Base-by-base conservation (phyloP, 2,113 vertebrate genomes). In the Ceyx melanurus region DNA sequence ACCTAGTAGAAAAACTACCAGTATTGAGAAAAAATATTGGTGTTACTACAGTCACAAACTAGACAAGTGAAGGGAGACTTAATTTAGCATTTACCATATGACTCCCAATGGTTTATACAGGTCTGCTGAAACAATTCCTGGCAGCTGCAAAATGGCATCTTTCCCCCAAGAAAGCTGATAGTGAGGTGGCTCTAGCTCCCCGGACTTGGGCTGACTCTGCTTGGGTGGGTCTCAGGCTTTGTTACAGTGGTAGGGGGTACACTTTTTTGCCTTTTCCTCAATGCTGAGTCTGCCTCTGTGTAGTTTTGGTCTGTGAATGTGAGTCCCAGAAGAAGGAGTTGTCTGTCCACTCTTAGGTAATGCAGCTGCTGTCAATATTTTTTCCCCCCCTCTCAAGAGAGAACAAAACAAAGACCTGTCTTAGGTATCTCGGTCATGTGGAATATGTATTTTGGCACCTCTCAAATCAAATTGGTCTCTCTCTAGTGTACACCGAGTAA, bases 131-230 rank as follows among this genome's bases (percentile, higher is more conserved):
- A n/a, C 65, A 86, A 9, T 86, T 74, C 15, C 19, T 74, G 25
- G 25, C 3, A 4, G 9, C 51, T 57, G 15, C 65, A 74, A 13
- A 65, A 68, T 51, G 90, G 57, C 29, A 15, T 51, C 50, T 26
- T 51, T 70, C 11, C 25, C 18, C 5, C 0, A 0, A 28, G 35
- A 16, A 82, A 10, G 40, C 8, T 22, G 13, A 3, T 11, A 76
- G 40, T 42, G 76, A 35, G 10, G 28, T 6, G 31, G 10, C 37
- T 86, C 42, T 45, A 37, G 48, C n/a, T 74, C 37, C 42, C 26
- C 58, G 56, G 13, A 68, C 57, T 8, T 48, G 50, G n/a, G 56
- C 70, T 82, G 54, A 19, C 10, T 42, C 18, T 42, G 0, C 37
- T 58, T 78, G 65, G 40, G 57, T 67, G 65, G 28, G 37, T 78